A percentile compares a stretch with the other conserved stretches of the same genome.
These are phyloP conservation scores for Clamator glandarius DNA, from an alignment of 2,797 vertebrate species.

Conservation along the genomic window DNA sequence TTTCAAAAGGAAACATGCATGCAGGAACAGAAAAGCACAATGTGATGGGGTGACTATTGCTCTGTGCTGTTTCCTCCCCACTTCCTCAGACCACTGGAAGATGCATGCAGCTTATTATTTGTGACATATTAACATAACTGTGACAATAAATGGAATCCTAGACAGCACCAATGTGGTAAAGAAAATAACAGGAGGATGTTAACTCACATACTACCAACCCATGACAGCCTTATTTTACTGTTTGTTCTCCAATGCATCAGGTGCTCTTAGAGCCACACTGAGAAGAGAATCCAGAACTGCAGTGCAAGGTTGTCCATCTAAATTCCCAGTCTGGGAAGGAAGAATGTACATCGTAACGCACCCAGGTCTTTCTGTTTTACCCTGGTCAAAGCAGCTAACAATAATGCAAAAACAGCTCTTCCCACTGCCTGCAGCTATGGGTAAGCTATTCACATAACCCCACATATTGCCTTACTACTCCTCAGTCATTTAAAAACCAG, in stretches of 20 bases:
- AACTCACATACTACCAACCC: neutral
- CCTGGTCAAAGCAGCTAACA: neutral
- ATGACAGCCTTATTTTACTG: neutral
- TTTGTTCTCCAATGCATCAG: neutral
- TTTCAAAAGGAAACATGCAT: neutral
- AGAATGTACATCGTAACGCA: neutral
- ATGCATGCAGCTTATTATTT: neutral
- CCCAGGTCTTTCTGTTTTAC: neutral
- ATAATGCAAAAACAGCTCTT: neutral
- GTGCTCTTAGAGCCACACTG: neutral
- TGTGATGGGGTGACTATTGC: neutral
- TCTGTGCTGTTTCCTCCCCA: neutral
- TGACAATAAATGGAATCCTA: neutral
- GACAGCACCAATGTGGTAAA: neutral
- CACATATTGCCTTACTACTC: neutral
- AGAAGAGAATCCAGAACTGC: neutral
- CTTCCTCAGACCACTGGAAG: neutral
- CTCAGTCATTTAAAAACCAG: neutral
- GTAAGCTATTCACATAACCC: neutral
- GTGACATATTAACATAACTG: neutral
- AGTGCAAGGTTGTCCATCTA: neutral
- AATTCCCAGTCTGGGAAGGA: neutral
- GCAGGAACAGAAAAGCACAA: neutral
- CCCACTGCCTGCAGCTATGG: neutral
- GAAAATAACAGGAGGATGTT: neutral